Base-by-base conservation (phyloP, 2,888 invertebrate species). In the Cerceris ruficornis region DNA sequence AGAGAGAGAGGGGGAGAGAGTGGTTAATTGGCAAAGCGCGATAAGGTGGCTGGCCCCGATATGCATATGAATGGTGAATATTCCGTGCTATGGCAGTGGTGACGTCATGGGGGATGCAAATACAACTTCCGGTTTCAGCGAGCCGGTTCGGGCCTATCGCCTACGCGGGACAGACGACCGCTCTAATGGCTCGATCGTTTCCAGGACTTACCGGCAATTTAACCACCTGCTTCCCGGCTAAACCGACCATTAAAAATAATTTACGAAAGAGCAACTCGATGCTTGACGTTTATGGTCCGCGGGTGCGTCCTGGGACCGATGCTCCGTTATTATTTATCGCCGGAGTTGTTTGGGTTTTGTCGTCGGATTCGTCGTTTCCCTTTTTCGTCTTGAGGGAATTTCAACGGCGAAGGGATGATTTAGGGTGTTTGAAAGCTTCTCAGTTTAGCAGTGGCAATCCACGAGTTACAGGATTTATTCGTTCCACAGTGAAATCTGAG, bases 61-160 rank as follows among this genome's bases (percentile, higher is more conserved):
- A 90, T 90, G 89, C 89, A 90, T 90, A 89, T 86, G 88, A 90
- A 90, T 89, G 84, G 83, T 42, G 77, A 87, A 85, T 87, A 87
- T 87, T 88, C 84, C 86, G 84, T 87, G 89, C 86, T 87, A 80
- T 55, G 75, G 81, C 79, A 61, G 69, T 61, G 61, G 68, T 79
- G 80, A 81, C 81, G 86, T 87, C 83, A 79, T 75, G 65, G 61
- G 68, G 73, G 78, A 88, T 89, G 87, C 86, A 89, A 88, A 89
- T 88, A 81, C 77, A 72, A 85, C 81, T 86, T 81, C 70, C 83
- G 75, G 72, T 41, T 68, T 64, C 39, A 46, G 65, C 54, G 50
- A 43, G 17, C 7, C 17, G 46, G 17, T 58, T 59, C 68, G 55
- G 42, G 64, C 54, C 72, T 78, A 73, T 82, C 82, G 70, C 64